Evolutionary conservation across 2,113 vertebrate genomes (phyloP).

Genomic region (Romanogobio albipinnatus): DNA sequence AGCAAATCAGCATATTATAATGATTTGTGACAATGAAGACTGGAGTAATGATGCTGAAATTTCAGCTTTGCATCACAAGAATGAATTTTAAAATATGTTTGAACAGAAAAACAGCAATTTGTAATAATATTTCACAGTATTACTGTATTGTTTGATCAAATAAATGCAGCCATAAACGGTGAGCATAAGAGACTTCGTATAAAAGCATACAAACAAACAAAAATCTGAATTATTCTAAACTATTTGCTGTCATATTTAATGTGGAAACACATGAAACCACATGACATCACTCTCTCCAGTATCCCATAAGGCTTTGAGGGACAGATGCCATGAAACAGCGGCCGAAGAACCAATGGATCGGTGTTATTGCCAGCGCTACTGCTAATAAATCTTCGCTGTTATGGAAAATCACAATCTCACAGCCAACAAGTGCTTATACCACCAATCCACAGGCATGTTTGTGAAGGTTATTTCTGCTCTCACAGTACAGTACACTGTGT

Average conservation of each 20-base stretch:
- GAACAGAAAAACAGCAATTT: too few species aligned
- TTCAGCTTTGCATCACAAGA: too few species aligned
- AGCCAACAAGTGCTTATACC: constrained; percentile 45
- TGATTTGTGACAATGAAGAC: too few species aligned
- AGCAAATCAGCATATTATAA: too few species aligned
- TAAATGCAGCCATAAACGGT: too few species aligned
- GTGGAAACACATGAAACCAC: neutral
- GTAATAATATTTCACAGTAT: neutral
- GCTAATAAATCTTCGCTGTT: constrained; percentile 47
- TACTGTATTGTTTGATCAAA: too few species aligned
- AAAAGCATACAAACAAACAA: neutral
- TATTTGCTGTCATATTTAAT: neutral
- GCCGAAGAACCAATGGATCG: constrained; percentile 10
- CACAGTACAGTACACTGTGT: neutral
- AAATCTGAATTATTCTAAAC: neutral
- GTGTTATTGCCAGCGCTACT: constrained; percentile 37
- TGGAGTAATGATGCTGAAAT: too few species aligned
- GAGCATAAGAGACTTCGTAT: neutral
- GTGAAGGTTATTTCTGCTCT: constrained; percentile 30
- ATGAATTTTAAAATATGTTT: too few species aligned
- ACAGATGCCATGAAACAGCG: constrained; percentile 6
- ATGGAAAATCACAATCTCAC: constrained; percentile 59
- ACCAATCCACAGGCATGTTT: constrained; percentile 40
- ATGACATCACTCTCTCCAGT: constrained; percentile 24
- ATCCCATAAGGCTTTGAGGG: constrained; percentile 30